Evolutionary conservation across 2,797 vertebrate species (phyloP), one percentile per base, ranked within the genome.

Genomic region (Steatocranus sp.): DNA sequence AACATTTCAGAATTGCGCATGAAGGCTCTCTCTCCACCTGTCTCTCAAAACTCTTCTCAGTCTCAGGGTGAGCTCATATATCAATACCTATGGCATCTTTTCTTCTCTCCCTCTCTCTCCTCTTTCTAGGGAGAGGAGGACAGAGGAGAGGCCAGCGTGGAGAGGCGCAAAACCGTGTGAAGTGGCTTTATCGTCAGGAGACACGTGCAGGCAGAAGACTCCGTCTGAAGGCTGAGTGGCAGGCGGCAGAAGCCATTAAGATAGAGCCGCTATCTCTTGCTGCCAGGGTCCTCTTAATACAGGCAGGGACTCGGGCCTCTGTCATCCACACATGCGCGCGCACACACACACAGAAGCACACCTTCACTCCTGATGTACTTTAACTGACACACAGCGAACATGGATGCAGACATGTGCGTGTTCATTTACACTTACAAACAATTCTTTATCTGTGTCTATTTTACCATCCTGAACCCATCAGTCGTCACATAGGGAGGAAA

Each of bases 211-310:
- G 85, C 91, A 80, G 89, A 92, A 90, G 90, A 88, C 87, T 86
- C 89, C 54, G 84, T 95, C 92, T 95, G 94, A 95, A 95, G 95
- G 87, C 93, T 94, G 95, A 96, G 94, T 96, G 95, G 94, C 92
- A 93, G 94, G 93, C 89, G 68, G 91, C 92, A 91, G 92, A 95
- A 95, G 88, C 93, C 93, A 95, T 96, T 96, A 96, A 96, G 96
- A 96, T 95, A 94, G 92, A 95, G 89, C 78, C 34, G 61, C 94
- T 96, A 96, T 96, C 95, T 95, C 90, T 80, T 23, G 78, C 91
- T 92, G 89, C 92, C 95, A 96, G 94, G 87, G 73, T 85, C 85
- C 83, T 92, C 88, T 94, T 89, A 92, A 90, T 91, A 89, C 87
- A 89, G 74, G 81, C 86, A 30, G 91, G 88, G 86, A 92, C 91